Percentiles rank a stretch among this genome's conserved stretches.
Evolutionary conservation across 2,797 vertebrate species (phyloP).

Genomic region (Macrochelys suwanniensis): DNA sequence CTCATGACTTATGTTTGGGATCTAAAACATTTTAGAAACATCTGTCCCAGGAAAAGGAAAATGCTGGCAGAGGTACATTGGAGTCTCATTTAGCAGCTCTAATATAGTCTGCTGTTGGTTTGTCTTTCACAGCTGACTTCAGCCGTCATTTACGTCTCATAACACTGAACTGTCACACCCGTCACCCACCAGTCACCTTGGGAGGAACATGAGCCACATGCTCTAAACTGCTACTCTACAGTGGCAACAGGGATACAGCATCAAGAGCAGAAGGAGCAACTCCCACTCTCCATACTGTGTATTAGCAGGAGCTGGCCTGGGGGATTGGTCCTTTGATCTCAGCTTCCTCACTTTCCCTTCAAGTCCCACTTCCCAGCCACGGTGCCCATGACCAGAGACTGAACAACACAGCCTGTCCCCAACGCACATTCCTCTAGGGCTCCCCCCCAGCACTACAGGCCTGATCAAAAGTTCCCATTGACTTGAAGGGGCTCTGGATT

Average conservation of each 20-base stretch:
- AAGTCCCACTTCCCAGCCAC: neutral
- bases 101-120: neutral
- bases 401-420: neutral
- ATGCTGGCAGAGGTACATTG: neutral
- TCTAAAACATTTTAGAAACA: neutral
- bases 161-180: neutral
- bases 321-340: neutral
- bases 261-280: neutral
- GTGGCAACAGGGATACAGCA: neutral
- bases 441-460: neutral
- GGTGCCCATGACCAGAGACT: neutral
- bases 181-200: neutral
- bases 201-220: neutral
- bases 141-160: neutral
- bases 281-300: fast-evolving
- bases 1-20: too few relatives aligned
- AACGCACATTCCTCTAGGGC: neutral
- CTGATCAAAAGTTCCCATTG: neutral
- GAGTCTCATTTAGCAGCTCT: neutral
- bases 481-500: neutral
- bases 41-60: neutral
- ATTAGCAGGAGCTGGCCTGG: neutral
- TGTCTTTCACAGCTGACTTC: neutral
- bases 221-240: neutral
- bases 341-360: neutral